These are phyloP conservation scores for Centroberyx gerrardi DNA, from an alignment of 2,797 vertebrate genomes.

Conservation along the genomic window DNA sequence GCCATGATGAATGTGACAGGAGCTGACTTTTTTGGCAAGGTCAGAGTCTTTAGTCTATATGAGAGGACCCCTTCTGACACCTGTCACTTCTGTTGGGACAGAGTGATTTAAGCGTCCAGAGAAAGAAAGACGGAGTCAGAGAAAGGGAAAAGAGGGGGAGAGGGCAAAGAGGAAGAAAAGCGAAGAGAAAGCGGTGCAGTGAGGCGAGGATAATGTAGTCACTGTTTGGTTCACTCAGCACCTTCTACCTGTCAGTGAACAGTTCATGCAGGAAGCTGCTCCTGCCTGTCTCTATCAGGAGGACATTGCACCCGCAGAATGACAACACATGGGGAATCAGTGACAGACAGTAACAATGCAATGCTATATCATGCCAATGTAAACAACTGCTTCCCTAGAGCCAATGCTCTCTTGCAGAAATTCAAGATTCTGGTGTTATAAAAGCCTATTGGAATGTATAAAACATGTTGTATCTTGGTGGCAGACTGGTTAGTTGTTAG, in stretches of 20 bases:
- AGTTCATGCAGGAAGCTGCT: slow-evolving; percentile 57
- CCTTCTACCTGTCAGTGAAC: slow-evolving; percentile 76
- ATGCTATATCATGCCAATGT: slow-evolving; percentile 25
- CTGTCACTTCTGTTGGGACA: slow-evolving; percentile 66
- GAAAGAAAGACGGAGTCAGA: slow-evolving; percentile 22
- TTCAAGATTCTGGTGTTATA: slow-evolving; percentile 23
- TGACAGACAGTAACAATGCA: slow-evolving; percentile 63
- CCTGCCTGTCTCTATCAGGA: slow-evolving; percentile 65
- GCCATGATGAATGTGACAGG: slow-evolving; percentile 51
- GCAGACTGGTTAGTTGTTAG: slow-evolving; percentile 17
- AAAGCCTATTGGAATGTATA: slow-evolving; percentile 32
- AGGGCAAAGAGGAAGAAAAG: slow-evolving; percentile 48
- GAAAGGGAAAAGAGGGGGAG: slow-evolving; percentile 16
- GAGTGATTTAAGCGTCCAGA: slow-evolving; percentile 34
- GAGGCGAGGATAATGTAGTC: slow-evolving; percentile 76
- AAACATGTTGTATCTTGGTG: slow-evolving; percentile 44
- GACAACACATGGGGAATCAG: slow-evolving; percentile 25
- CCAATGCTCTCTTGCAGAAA: slow-evolving; percentile 28
- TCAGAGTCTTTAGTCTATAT: slow-evolving; percentile 66
- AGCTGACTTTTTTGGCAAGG: slow-evolving; percentile 57
- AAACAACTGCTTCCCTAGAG: slow-evolving; percentile 36
- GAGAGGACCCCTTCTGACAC: slow-evolving; percentile 60
- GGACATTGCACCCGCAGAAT: slow-evolving; percentile 61
- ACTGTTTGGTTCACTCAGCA: slow-evolving; percentile 64
- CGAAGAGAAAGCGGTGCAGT: slow-evolving; percentile 58